Conservation (phyloP, 2,113 vertebrate species). For the Pelecanus crispus region DNA sequence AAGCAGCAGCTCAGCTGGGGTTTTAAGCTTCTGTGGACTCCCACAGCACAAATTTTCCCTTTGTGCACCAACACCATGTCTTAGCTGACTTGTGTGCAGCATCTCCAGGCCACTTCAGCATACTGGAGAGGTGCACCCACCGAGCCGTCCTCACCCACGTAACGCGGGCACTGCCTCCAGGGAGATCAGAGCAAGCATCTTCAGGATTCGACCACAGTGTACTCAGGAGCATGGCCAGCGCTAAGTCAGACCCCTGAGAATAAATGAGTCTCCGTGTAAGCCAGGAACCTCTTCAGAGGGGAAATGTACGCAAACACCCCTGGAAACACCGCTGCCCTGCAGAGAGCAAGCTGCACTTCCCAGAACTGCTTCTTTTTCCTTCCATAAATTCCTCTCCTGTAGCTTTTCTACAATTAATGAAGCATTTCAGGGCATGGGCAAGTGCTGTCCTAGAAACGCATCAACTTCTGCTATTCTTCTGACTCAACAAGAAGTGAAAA, state of each 20-base stretch:
- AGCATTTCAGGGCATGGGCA: not conserved
- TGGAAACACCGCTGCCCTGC: not conserved
- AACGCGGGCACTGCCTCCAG: rapidly evolving
- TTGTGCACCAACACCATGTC: not conserved
- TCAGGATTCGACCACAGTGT: rapidly evolving
- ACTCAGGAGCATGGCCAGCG: not conserved
- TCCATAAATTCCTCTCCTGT: not conserved
- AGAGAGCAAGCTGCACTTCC: not conserved
- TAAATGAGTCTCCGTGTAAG: not conserved
- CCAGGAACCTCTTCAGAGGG: not conserved
- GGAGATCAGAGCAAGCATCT: not conserved
- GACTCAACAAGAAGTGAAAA: not conserved
- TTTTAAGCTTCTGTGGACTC: not conserved
- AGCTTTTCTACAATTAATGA: not conserved
- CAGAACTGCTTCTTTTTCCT: not conserved
- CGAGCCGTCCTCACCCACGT: rapidly evolving
- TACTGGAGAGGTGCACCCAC: rapidly evolving
- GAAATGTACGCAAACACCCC: rapidly evolving
- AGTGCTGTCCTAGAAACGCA: not conserved
- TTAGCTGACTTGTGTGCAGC: rapidly evolving
- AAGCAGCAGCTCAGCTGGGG: not conserved
- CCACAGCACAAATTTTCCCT: not conserved
- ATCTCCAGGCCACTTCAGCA: not conserved
- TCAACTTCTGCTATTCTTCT: not conserved
- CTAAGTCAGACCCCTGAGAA: not conserved